Conservation (phyloP, 2,888 invertebrate genomes). For the Agrilus biguttatus region DNA sequence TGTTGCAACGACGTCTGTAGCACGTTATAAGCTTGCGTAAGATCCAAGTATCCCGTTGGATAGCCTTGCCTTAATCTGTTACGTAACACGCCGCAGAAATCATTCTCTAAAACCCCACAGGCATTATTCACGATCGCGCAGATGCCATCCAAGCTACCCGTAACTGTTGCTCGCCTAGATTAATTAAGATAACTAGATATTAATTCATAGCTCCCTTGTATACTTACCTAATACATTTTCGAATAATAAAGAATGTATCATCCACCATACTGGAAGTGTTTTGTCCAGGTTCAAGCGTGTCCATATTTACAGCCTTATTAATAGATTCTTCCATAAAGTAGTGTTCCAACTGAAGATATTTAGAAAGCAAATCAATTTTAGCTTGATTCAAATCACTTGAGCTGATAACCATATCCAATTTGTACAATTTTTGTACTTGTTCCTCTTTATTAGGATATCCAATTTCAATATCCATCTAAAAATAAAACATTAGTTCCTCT, state of each 20-base stretch:
- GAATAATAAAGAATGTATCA: conserved; percentile 92
- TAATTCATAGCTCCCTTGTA: not conserved
- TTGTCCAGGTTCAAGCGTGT: conserved; percentile 54
- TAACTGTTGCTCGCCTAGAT: conserved; percentile 70
- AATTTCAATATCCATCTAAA: conserved; percentile 47
- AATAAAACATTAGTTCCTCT: conserved; percentile 3
- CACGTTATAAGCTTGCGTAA: conserved; percentile 71
- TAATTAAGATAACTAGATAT: not conserved
- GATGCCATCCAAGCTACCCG: conserved; percentile 85
- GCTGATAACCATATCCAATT: conserved; percentile 50
- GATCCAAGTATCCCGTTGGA: conserved; percentile 61
- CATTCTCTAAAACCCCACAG: conserved; percentile 72
- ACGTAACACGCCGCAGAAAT: conserved; percentile 60
- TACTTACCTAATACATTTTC: conserved; percentile 75
- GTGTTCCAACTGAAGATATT: conserved; percentile 83
- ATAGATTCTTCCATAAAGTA: conserved; percentile 94
- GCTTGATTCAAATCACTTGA: conserved; percentile 59
- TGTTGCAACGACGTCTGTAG: conserved; percentile 67
- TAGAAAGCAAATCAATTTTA: conserved; percentile 72
- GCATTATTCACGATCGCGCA: conserved; percentile 95
- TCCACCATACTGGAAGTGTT: conserved; percentile 88
- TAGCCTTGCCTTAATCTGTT: conserved; percentile 64
- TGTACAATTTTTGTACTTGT: conserved; percentile 31
- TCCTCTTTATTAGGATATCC: conserved; percentile 37
- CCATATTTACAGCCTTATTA: conserved; percentile 75